Evolutionary conservation across 2,888 invertebrate genomes (phyloP), one percentile per base, ranked within the genome.

Genomic region (Drosophila subquinaria): DNA sequence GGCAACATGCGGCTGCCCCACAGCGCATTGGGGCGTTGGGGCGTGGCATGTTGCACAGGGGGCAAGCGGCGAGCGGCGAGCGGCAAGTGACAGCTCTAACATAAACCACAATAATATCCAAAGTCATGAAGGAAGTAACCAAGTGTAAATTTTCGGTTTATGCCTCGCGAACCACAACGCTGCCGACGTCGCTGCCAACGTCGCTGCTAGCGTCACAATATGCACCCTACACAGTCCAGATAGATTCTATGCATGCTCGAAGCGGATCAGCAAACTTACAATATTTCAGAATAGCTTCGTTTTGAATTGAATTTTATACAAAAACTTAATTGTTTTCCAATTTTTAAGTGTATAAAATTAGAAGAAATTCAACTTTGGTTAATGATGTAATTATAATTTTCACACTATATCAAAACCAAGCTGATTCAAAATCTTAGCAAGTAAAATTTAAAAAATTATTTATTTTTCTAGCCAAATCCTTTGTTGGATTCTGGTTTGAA

Each of bases 91-190:
- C 86, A 86, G 78, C 78, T 72, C 84, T 81, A 87, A 83, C 87
- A 85, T 89, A 85, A 85, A 84, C 89, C 89, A 85, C 85, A 85
- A 89, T 84, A 85, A 85, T 85, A 85, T 87, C 84, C 84, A 83
- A 87, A 87, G 87, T 87, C 85, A 85, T 89, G 85, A 85, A 89
- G 89, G 81, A 89, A 89, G 85, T 85, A 85, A 85, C 85, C 87
- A 89, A 85, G 85, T 87, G 85, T 87, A 87, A 85, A 85, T 85
- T 85, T 85, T 85, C 73, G 81, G 85, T 87, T 85, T 89, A 87
- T 85, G 85, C 89, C 79, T 79, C 84, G 74, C 80, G 72, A 76
- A 68, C 69, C 74, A 73, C 59, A 73, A 50, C 69, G 71, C 63
- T 53, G 69, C 52, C 47, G 10, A 42, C 59, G 61, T 62, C 65